A percentile compares a stretch with the other conserved stretches of the same genome.
Evolutionary conservation across 1,140 invertebrate species (phyloP).

Genomic region (Thaumatotibia leucotreta): DNA sequence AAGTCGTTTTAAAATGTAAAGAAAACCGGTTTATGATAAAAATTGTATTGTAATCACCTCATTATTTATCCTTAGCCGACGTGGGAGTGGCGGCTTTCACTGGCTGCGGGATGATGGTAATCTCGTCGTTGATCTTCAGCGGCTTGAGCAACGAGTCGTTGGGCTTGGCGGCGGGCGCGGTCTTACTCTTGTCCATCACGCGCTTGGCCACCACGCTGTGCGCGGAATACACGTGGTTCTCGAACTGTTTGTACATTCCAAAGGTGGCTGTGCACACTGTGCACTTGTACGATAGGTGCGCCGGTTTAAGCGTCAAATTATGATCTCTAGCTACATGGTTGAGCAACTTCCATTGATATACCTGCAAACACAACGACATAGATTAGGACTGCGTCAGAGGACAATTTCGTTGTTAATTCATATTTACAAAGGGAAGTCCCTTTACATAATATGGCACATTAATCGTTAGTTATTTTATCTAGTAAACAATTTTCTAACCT

Average conservation of each 20-base stretch:
- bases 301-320: slow-evolving; percentile 92
- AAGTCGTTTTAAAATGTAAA: too few species aligned
- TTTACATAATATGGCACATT: too few species aligned
- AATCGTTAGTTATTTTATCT: too few species aligned
- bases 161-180: slow-evolving; percentile 42
- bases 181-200: slow-evolving; percentile 86
- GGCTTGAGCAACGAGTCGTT: slow-evolving; percentile 84
- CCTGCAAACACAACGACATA: slow-evolving; percentile 73
- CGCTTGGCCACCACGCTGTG: slow-evolving; percentile 91
- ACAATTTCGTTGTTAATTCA: neutral
- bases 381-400: neutral
- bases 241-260: slow-evolving; percentile 96
- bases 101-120: slow-evolving; percentile 92
- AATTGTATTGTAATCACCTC: slow-evolving; percentile 17
- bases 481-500: too few species aligned
- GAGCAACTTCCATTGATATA: slow-evolving; percentile 94
- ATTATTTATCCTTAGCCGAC: slow-evolving; percentile 36
- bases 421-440: too few species aligned
- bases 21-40: neutral
- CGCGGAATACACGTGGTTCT: slow-evolving; percentile 95
- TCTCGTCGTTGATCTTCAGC: slow-evolving; percentile 92
- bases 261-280: slow-evolving; percentile 96
- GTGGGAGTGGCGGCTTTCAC: slow-evolving; percentile 47
- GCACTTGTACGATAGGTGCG: slow-evolving; percentile 95
- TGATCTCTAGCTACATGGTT: slow-evolving; percentile 94